These are phyloP conservation scores for Chamaetylas fuelleborni DNA, from an alignment of 2,113 vertebrate species.

Conservation along the genomic window DNA sequence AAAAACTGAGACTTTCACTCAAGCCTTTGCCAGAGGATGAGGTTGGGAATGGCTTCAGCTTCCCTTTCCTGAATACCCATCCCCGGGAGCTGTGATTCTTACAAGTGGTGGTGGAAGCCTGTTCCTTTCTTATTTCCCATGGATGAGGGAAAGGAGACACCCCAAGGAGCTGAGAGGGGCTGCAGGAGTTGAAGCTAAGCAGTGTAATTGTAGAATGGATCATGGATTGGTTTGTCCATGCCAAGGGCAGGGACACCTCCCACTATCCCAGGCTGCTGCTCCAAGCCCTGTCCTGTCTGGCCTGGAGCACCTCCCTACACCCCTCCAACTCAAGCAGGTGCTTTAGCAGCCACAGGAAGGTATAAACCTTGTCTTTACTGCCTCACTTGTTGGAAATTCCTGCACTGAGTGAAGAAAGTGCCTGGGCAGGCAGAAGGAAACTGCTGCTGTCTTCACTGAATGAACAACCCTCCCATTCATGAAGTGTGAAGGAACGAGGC, in stretches of 20 bases:
- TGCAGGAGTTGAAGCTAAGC: not conserved
- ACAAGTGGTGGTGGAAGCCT: not conserved
- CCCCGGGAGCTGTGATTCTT: not conserved
- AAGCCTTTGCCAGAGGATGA: not conserved
- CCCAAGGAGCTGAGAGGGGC: not conserved
- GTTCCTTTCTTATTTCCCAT: accelerated
- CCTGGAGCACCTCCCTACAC: not conserved
- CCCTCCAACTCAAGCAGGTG: accelerated
- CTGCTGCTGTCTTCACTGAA: not conserved
- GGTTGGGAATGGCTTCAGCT: not conserved
- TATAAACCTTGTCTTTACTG: not conserved
- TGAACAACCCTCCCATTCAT: not conserved
- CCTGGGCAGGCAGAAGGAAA: not conserved
- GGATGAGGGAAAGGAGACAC: not conserved
- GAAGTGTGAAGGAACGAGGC: accelerated
- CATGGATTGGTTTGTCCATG: not conserved
- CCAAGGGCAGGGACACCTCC: not conserved
- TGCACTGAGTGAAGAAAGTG: accelerated
- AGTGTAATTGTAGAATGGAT: accelerated
- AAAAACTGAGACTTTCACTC: not conserved
- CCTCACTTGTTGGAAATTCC: not conserved
- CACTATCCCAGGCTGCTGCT: not conserved
- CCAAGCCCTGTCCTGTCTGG: not conserved
- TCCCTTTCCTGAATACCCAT: accelerated
- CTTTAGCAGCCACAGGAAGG: not conserved